Conservation (phyloP, 30 jellyfish, hydroid and myxozoan species). For the Hydractinia echinata region DNA sequence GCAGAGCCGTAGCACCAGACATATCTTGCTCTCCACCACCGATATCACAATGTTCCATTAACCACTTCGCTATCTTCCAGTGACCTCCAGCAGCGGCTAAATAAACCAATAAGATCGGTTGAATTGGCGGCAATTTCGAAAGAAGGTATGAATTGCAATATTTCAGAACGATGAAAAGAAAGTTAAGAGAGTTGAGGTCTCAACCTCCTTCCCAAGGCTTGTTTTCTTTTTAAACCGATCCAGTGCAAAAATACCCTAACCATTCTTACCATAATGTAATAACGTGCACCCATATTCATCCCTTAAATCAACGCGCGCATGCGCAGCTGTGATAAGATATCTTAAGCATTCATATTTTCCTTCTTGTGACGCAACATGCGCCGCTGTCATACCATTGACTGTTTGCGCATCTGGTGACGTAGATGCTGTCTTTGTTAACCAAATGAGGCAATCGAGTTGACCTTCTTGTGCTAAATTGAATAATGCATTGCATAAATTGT, state of each 20-base stretch:
- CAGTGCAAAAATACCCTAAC: neutral
- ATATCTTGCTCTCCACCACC: constrained; percentile 57
- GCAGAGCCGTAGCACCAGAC: constrained; percentile 67
- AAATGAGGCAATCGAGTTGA: constrained; percentile 73
- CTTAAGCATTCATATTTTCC: constrained; percentile 85
- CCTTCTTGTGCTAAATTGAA: constrained; percentile 76
- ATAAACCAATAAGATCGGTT: neutral
- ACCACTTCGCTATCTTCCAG: constrained; percentile 72
- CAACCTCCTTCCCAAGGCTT: neutral
- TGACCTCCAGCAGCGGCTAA: constrained; percentile 92
- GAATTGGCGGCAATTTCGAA: neutral
- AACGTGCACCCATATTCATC: constrained; percentile 78
- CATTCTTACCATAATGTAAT: constrained; percentile 70
- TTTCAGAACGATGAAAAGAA: too few relatives aligned
- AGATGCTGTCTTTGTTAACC: constrained; percentile 66
- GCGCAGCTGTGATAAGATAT: constrained; percentile 56
- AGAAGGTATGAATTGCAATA: too few relatives aligned
- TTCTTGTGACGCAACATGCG: constrained; percentile 91
- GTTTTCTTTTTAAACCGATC: neutral
- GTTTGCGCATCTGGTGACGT: constrained; percentile 48
- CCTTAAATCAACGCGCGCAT: constrained; percentile 30
- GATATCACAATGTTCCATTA: constrained; percentile 59
- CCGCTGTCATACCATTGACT: constrained; percentile 76
- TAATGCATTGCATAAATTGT: too few relatives aligned
- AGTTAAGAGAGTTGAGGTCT: neutral